Base-by-base conservation (phyloP, 2,888 invertebrate genomes). In the Unio pictorum region DNA sequence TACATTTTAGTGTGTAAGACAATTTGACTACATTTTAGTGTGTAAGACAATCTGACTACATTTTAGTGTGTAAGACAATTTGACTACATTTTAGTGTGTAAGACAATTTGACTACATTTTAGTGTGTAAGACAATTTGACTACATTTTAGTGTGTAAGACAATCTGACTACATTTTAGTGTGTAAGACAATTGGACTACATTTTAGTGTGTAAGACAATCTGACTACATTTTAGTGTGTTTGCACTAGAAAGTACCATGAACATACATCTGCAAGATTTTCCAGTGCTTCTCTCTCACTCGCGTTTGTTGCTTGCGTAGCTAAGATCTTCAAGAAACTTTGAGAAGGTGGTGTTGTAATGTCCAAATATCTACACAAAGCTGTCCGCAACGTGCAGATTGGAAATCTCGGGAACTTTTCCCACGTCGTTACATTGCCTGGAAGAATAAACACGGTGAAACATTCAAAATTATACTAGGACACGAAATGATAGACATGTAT, bases 321-420 rank as follows among this genome's bases (percentile, higher is more conserved):
- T 81, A 97, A 93, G 83, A 96, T 93, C 82, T 95, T 94, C 59
- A 97, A 91, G 67, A 97, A 91, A 88, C 95, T 94, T 18, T 96
- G 94, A 0, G 95, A 93, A 0, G 97, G 96, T 1, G 97, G 96
- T 18, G 96, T 96, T 0, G 96, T 96, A 65, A 97, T 94, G 87
- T 97, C 97, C 82, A 97, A 91, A 89, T 95, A 97, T 79, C 95
- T 92, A 8, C 94, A 93, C 78, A 97, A 92, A 15, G 96, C 88
- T 78, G 94, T 94, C 65, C 94, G 92, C 20, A 96, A 90, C 6
- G 94, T 94, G 82, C 94, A 93, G 4, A 69, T 30, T 20, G 84
- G 83, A 62, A 96, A 92, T 84, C 94, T 93, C 79, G 94, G 94
- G 62, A 96, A 93, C 84, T 94, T 93, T 79, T 94, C 94, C 97